Evolutionary conservation across 2,888 invertebrate species (phyloP), one percentile per base, ranked within the genome.

Genomic region (Tachina lurida): DNA sequence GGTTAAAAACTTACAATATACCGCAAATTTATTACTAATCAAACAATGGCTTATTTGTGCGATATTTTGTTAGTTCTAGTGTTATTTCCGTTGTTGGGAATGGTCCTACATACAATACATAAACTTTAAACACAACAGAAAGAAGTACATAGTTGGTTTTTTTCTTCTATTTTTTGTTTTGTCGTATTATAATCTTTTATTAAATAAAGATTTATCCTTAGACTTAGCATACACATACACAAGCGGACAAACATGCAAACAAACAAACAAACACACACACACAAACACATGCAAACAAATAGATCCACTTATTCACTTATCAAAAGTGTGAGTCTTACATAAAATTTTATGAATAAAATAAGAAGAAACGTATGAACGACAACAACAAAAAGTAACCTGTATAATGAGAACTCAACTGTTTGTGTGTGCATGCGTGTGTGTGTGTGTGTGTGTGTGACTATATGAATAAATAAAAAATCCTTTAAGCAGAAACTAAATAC

Each of bases 201-300:
- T 73, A 60, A 78, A 63, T 70, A 75, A 63, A 84, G 49, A 79
- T 70, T 84, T 71, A 79, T 84, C 56, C 43, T 75, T 41, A 82
- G 52, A 65, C 39, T 54, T n/a, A 3, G 4, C 19, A 49, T 19
- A 52, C 52, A 39, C 58, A 49, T 2, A 31, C n/a, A 71, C n/a
- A 12, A 41, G 15, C 63, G 3, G 19, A 31, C 15, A 70, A 12
- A 41, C n/a, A 70, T 17, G 8, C 67, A 58, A 31, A 31, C 68
- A 77, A n/a, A 22, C 45, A 56, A 8, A 17, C 47, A 74, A 31
- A 39, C 58, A 19, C 15, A 10, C 15, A 10, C 75, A 49, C 1
- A 39, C 45, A 77, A 17, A 17, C 49, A 54, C 19, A 78, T 49
- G 31, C 52, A 73, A 65, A 65, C 65, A 74, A 65, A 70, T 31